These are phyloP conservation scores for Apogon hyalosoma DNA, from an alignment of 2,797 vertebrate genomes.

Conservation along the genomic window DNA sequence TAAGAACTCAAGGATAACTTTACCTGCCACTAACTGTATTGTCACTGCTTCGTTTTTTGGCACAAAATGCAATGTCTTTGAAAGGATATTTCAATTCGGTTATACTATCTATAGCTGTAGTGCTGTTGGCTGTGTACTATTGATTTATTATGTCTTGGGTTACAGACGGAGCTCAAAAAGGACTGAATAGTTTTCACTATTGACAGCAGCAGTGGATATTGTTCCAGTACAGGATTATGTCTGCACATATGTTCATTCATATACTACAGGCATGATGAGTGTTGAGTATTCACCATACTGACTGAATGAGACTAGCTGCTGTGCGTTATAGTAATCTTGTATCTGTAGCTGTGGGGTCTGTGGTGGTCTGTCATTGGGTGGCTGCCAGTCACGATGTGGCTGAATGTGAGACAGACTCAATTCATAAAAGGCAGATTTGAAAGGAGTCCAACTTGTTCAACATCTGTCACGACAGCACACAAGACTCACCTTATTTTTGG, in stretches of 20 bases:
- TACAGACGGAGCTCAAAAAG: conserved; percentile 12
- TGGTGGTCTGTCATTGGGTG: conserved; percentile 50
- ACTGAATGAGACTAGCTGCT: conserved; percentile 42
- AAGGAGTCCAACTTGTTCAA: conserved; percentile 6
- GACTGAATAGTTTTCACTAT: conserved; percentile 13
- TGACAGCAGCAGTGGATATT: conserved; percentile 1
- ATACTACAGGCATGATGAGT: background rate
- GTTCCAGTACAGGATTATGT: conserved; percentile 36
- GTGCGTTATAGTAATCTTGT: conserved; percentile 49
- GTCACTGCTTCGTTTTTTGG: conserved; percentile 7
- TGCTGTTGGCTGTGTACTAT: background rate
- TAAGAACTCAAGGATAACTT: conserved; percentile 6
- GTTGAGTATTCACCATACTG: conserved; percentile 18
- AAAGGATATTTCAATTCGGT: background rate
- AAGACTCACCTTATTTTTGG: background rate
- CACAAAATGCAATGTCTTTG: background rate
- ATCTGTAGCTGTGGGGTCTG: conserved; percentile 41
- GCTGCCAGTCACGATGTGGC: conserved; percentile 38
- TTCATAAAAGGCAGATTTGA: conserved; percentile 4
- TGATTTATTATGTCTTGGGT: conserved; percentile 11
- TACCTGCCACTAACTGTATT: background rate
- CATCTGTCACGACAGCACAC: background rate
- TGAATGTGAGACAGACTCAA: conserved; percentile 34
- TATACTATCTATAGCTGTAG: background rate
- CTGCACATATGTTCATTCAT: background rate